These are phyloP conservation scores for Centropus unirufus DNA, from an alignment of 2,113 vertebrate genomes.

Conservation along the genomic window DNA sequence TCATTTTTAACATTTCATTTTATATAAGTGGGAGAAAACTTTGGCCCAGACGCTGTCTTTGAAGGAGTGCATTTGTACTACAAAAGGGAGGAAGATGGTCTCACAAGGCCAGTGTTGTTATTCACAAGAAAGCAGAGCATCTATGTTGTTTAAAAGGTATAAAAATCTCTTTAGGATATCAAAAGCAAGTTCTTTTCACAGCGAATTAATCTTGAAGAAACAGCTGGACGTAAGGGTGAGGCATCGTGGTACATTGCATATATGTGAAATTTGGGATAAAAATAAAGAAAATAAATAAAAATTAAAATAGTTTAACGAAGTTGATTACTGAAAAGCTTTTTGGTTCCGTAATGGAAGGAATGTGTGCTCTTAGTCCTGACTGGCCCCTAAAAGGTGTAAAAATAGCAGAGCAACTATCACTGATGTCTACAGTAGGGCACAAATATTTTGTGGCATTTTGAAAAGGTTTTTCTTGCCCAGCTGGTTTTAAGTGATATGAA, in stretches of 20 bases:
- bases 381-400: not conserved
- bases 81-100: not conserved
- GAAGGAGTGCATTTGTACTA: not conserved
- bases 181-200: not conserved
- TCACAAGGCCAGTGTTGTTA: not conserved
- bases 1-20: slow-evolving; percentile 50
- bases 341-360: not conserved
- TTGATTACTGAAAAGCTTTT: not conserved
- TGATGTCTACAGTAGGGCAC: not conserved
- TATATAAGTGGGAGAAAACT: not conserved
- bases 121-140: not conserved
- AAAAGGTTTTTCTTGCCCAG: slow-evolving; percentile 20
- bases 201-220: not conserved
- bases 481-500: slow-evolving; percentile 14
- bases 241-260: not conserved
- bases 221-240: not conserved
- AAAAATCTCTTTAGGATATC: not conserved
- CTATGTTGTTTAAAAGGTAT: not conserved
- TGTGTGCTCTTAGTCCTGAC: not conserved
- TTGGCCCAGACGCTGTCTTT: not conserved
- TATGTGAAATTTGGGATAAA: not conserved
- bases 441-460: not conserved
- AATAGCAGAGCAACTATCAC: not conserved
- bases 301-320: not conserved
- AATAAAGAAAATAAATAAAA: not conserved